These are phyloP conservation scores for Notolepis coatsorum DNA, from an alignment of 2,797 vertebrate species.

Conservation along the genomic window DNA sequence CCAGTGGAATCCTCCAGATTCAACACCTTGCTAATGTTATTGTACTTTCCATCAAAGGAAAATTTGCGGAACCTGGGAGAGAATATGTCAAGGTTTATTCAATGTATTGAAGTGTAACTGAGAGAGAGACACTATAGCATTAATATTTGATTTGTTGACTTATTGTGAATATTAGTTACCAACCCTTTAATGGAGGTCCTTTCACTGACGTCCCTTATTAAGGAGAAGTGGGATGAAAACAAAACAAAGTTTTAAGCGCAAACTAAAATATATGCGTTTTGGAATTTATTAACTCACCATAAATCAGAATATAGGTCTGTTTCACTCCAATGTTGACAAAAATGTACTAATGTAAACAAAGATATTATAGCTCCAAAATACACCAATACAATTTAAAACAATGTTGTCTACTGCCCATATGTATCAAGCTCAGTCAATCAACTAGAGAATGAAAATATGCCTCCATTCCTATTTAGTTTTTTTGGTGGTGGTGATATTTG, in stretches of 20 bases:
- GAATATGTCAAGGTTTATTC: too few relatives aligned
- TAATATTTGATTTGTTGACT: not conserved
- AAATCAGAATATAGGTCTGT: not conserved
- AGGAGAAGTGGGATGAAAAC: not conserved
- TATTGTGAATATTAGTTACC: constrained; percentile 10
- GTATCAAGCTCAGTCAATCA: too few relatives aligned
- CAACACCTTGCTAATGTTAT: constrained; percentile 83
- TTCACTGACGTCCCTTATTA: constrained; percentile 87
- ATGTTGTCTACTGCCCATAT: not conserved
- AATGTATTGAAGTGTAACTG: not conserved
- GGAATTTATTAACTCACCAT: too few relatives aligned
- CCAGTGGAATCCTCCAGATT: constrained; percentile 88
- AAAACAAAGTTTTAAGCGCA: not conserved
- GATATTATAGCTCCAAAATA: not conserved
- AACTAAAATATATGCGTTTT: not conserved
- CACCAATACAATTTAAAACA: not conserved
- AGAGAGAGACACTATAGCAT: not conserved
- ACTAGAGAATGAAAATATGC: too few relatives aligned
- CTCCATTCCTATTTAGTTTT: too few relatives aligned
- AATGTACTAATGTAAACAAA: not conserved
- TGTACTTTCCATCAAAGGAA: constrained; percentile 79
- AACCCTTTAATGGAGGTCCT: constrained; percentile 87
- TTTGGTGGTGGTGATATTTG: too few relatives aligned
- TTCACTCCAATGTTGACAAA: not conserved
- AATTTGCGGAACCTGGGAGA: constrained; percentile 87